These are phyloP conservation scores for Cryptotermes secundus DNA, from an alignment of 1,140 invertebrate species.

Conservation along the genomic window DNA sequence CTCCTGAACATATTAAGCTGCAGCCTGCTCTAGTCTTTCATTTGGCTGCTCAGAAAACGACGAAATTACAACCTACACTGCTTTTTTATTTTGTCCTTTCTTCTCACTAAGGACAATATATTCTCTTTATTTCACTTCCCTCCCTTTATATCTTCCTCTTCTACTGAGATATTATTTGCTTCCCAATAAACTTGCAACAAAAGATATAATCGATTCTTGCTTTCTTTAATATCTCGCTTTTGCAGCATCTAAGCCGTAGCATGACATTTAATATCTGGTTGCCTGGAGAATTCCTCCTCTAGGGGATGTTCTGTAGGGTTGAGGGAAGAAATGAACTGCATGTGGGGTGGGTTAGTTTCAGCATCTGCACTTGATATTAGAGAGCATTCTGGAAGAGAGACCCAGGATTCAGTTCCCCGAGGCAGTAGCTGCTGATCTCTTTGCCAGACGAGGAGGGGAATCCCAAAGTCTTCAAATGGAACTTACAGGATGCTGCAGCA, in stretches of 20 bases:
- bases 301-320: neutral
- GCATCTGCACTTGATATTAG: slow-evolving; percentile 26
- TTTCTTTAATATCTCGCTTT: slow-evolving; percentile 16
- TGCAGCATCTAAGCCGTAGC: neutral
- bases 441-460: neutral
- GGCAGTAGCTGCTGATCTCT: neutral
- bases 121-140: neutral
- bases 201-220: slow-evolving; percentile 24
- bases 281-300: neutral
- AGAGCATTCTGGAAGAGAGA: neutral
- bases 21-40: neutral
- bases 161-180: slow-evolving; percentile 20
- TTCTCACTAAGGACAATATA: neutral
- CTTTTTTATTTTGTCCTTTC: neutral
- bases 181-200: slow-evolving; percentile 26
- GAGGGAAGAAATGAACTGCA: slow-evolving; percentile 14
- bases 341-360: slow-evolving; percentile 8
- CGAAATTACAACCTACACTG: neutral
- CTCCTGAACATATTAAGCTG: no score
- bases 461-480: slow-evolving; percentile 10
- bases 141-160: slow-evolving; percentile 1
- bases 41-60: neutral
- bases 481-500: neutral
- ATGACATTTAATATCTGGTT: slow-evolving; percentile 29
- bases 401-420: neutral